These are phyloP conservation scores for Axis porcinus DNA, from an alignment of 2,113 vertebrate species.

Conservation along the genomic window DNA sequence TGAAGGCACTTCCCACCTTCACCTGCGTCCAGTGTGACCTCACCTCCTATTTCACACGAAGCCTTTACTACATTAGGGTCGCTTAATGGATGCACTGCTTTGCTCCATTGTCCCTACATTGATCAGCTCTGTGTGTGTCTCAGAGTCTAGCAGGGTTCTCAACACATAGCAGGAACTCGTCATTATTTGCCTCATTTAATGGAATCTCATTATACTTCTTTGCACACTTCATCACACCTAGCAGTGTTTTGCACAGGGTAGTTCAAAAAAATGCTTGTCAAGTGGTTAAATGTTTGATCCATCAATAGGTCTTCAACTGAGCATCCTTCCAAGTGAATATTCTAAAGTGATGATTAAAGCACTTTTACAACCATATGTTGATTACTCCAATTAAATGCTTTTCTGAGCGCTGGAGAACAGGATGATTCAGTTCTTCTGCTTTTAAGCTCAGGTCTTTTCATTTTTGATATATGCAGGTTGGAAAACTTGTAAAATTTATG, in stretches of 20 bases:
- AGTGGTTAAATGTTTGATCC: neutral
- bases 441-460: neutral
- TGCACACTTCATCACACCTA: neutral
- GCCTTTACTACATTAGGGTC: neutral
- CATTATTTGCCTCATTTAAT: neutral
- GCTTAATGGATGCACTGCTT: rapidly evolving
- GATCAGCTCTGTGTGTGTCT: rapidly evolving
- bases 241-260: neutral
- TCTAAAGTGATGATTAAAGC: neutral
- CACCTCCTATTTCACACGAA: rapidly evolving
- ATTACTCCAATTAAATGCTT: neutral
- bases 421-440: neutral
- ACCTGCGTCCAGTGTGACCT: rapidly evolving
- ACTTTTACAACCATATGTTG: rapidly evolving
- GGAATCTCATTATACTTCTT: neutral
- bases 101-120: rapidly evolving
- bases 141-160: neutral
- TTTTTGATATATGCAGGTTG: neutral
- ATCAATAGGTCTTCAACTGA: neutral
- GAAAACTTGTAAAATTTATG: neutral
- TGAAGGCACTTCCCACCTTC: rapidly evolving
- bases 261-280: neutral
- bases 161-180: rapidly evolving
- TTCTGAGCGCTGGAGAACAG: neutral
- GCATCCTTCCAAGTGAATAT: neutral